phyloP scores from a whole-genome alignment of 2,888 invertebrate species.

The Pycnomerus fuliginosus region DNA sequence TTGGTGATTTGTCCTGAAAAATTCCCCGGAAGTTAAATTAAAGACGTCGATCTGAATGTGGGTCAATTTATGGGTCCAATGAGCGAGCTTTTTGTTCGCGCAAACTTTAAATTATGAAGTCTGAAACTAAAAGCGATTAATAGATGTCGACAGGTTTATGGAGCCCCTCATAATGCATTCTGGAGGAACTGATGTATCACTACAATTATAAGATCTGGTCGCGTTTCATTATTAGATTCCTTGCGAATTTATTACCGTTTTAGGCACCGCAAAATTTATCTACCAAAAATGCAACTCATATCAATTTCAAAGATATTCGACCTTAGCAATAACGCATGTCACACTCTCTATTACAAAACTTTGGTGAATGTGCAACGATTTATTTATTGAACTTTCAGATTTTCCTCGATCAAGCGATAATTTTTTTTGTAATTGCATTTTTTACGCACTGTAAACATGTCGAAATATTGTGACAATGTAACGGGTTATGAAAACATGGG shows the following conservation, averaged over 20 bases:
- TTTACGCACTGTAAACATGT: no score
- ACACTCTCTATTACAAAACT: slow-evolving; percentile 17
- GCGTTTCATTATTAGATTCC: slow-evolving; percentile 20
- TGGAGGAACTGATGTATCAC: slow-evolving; percentile 20
- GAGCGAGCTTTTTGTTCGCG: slow-evolving; percentile 6
- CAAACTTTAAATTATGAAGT: slow-evolving; percentile 20
- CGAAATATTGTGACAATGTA: no score
- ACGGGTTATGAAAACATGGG: no score
- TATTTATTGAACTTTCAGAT: slow-evolving; percentile 16
- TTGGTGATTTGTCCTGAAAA: no score
- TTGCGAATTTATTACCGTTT: slow-evolving; percentile 14
- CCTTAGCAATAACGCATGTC: slow-evolving; percentile 14
- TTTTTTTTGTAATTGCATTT: neutral
- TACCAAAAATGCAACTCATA: slow-evolving; percentile 16
- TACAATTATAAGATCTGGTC: slow-evolving; percentile 20
- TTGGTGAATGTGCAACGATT: slow-evolving; percentile 7
- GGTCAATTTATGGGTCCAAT: slow-evolving; percentile 12
- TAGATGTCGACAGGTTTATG: slow-evolving; percentile 18
- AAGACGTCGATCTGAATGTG: slow-evolving; percentile 5
- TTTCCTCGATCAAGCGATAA: slow-evolving; percentile 6
- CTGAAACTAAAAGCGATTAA: slow-evolving; percentile 15
- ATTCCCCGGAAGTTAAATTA: slow-evolving; percentile 11
- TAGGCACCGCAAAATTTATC: no score
- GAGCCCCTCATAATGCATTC: slow-evolving; percentile 20
- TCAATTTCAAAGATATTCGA: slow-evolving; percentile 12